phyloP scores from a whole-genome alignment of 2,797 vertebrate species.

The Platalea minor region DNA sequence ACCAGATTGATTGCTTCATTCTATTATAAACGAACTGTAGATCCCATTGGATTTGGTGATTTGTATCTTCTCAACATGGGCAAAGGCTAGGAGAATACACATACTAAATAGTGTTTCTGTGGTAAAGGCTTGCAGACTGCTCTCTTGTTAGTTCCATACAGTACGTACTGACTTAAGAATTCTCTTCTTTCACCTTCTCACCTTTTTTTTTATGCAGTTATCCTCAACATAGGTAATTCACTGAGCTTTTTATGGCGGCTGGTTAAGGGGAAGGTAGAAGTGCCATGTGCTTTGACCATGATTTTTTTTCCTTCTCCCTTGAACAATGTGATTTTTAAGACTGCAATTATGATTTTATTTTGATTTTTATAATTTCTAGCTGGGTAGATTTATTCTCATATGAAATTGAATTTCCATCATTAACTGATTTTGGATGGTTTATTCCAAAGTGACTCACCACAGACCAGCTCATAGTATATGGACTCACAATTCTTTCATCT shows the following conservation, averaged over 20 bases:
- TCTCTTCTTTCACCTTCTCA: not conserved
- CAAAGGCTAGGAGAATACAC: not conserved
- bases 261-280: not conserved
- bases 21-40: not conserved
- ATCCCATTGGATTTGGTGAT: not conserved
- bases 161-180: not conserved
- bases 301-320: not conserved
- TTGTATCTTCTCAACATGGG: not conserved
- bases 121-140: not conserved
- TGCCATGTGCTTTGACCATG: not conserved
- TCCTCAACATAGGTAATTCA: not conserved
- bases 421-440: not conserved
- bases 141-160: not conserved
- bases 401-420: not conserved
- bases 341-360: not conserved
- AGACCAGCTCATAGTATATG: not conserved
- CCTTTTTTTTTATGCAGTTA: not conserved
- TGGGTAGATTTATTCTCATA: not conserved
- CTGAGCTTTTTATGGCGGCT: not conserved
- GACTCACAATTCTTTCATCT: not conserved
- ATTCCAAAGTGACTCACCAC: not conserved
- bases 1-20: not conserved
- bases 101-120: not conserved
- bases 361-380: not conserved
- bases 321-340: not conserved